Evolutionary conservation across 2,888 invertebrate genomes (phyloP).

Genomic region (Eupithecia inturbata): DNA sequence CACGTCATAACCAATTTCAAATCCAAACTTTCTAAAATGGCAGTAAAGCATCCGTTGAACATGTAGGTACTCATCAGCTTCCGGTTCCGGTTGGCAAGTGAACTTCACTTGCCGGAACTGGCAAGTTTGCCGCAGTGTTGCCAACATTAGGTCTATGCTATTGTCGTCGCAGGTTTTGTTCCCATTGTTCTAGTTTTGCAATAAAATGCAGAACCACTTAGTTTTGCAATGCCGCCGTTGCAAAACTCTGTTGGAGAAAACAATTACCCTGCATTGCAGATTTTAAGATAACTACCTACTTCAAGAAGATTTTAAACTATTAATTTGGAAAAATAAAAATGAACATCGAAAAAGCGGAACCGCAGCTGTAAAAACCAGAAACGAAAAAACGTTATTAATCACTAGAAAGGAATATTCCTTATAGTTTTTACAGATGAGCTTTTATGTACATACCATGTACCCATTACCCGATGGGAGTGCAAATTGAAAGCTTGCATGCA

Average conservation of each 20-base stretch:
- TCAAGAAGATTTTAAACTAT: not conserved
- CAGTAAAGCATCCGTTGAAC: conserved; percentile 47
- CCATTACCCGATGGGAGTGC: too few relatives aligned
- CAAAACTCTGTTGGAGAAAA: not conserved
- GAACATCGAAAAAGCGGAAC: not conserved
- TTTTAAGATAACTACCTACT: not conserved
- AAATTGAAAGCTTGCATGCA: not conserved
- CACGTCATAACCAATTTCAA: conserved; percentile 35
- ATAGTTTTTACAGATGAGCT: not conserved
- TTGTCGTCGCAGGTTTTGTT: conserved; percentile 46
- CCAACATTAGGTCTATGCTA: conserved; percentile 51
- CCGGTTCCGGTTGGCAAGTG: conserved; percentile 55
- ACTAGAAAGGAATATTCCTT: not conserved
- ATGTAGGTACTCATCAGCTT: conserved; percentile 46
- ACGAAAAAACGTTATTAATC: not conserved
- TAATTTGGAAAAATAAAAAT: not conserved
- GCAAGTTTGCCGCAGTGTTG: conserved; percentile 58
- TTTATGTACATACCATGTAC: not conserved
- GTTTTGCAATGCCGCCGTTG: conserved; percentile 5
- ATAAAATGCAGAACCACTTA: conserved; percentile 25
- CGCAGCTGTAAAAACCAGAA: not conserved
- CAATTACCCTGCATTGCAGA: not conserved
- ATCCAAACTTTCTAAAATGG: conserved; percentile 44
- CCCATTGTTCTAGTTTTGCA: conserved; percentile 32
- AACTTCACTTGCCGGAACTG: conserved; percentile 56